Base-by-base conservation (phyloP, 2,113 vertebrate species). In the Laterallus jamaicensis region DNA sequence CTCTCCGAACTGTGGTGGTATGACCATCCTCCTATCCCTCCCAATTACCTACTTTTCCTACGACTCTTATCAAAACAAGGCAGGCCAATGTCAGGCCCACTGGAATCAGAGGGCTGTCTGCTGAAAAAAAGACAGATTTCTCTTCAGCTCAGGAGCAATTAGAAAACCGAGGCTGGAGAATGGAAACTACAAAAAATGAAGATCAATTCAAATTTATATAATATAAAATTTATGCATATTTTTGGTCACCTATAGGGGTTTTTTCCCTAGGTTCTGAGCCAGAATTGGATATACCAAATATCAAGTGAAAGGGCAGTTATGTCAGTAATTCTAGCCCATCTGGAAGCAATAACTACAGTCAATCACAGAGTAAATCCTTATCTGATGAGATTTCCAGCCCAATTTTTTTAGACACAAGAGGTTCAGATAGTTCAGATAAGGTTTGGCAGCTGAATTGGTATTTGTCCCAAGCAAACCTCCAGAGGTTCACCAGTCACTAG, bases 311-410 rank as follows among this genome's bases (percentile, higher is more conserved):
- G 63, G 86, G 55, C 92, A 93, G 63, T 69, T 73, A 50, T 66
- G 74, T 84, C 88, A 89, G 62, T 89, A 89, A 87, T 55, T 84
- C 86, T 79, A 79, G 47, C 40, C 91, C 91, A 96, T 93, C 93
- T 96, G 96, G 93, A 96, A 94, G 91, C 80, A 96, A 94, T 95
- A 95, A 80, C 77, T 85, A 69, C 90, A 93, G 83, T 93, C 83
- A 96, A 92, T 94, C 94, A 96, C 78, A 59, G 81, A 82, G 58
- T 74, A 93, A 94, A 97, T 93, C 95, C 88, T 94, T 96, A 97
- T 96, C 96, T 95, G 96, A 96, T 96, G 96, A 95, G 95, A 91
- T 93, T 96, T 96, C 91, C 92, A 92, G 95, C 92, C 95, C 96
- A 89, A 92, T 94, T 93, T 92, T 95, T 96, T 90, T 89, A 96